Evolutionary conservation across 2,797 vertebrate species (phyloP).

Genomic region (Spinibarbus caldwelli): DNA sequence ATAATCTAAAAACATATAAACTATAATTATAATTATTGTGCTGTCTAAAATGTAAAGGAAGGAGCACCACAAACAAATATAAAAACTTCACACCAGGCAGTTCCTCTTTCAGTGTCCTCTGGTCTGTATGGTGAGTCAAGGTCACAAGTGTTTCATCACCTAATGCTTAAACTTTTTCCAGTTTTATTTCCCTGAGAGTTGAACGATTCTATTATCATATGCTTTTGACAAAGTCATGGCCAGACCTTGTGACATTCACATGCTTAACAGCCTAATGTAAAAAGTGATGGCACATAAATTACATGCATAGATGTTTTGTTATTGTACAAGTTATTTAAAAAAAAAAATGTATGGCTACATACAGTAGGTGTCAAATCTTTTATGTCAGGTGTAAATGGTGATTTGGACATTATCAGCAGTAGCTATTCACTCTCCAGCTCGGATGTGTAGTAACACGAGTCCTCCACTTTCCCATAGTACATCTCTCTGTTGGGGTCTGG

Average conservation of each 20-base stretch:
- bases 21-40: not conserved
- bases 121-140: slow-evolving; percentile 27
- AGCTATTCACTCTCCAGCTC: slow-evolving; percentile 55
- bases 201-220: not conserved
- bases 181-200: not conserved
- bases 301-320: not conserved
- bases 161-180: slow-evolving; percentile 34
- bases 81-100: not conserved
- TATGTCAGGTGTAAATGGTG: not conserved
- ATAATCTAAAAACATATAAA: not conserved
- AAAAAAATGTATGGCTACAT: too few species aligned
- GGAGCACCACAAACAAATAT: not conserved
- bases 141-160: slow-evolving; percentile 27
- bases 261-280: not conserved
- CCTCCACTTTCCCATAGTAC: slow-evolving; percentile 60
- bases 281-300: not conserved
- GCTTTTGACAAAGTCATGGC: not conserved
- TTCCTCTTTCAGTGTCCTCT: not conserved
- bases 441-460: slow-evolving; percentile 49
- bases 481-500: slow-evolving; percentile 37
- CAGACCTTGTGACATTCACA: slow-evolving; percentile 1
- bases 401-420: not conserved
- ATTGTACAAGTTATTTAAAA: not conserved
- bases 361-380: not conserved
- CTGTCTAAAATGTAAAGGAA: not conserved